These are phyloP conservation scores for Aethes cnicana DNA, from an alignment of 2,888 invertebrate genomes.

Conservation along the genomic window DNA sequence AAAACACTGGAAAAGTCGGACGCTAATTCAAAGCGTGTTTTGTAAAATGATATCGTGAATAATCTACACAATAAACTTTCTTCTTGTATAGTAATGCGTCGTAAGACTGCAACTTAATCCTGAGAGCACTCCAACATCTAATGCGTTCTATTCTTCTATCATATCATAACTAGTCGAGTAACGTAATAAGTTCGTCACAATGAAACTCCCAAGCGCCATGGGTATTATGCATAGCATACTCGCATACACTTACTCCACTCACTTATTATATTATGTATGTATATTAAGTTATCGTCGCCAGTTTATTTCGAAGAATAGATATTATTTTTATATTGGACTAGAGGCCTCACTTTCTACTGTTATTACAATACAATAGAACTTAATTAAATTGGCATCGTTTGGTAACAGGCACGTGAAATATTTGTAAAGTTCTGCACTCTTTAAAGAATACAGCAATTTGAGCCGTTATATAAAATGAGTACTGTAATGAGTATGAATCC, in stretches of 20 bases:
- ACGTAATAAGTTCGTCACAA: slow-evolving; percentile 46
- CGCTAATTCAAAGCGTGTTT: not conserved
- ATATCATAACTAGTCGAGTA: not conserved
- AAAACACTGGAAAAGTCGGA: too few species aligned
- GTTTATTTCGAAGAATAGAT: slow-evolving; percentile 65
- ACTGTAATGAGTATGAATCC: slow-evolving; percentile 13
- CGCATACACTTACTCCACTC: slow-evolving; percentile 9
- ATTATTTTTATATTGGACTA: slow-evolving; percentile 56
- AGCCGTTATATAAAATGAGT: slow-evolving; percentile 14
- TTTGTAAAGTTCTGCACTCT: too few species aligned
- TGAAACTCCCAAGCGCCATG: slow-evolving; percentile 62
- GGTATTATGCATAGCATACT: slow-evolving; percentile 57
- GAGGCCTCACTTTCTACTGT: slow-evolving; percentile 70
- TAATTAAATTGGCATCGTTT: slow-evolving; percentile 52
- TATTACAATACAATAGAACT: slow-evolving; percentile 49
- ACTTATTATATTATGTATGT: slow-evolving; percentile 24
- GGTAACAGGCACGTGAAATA: slow-evolving; percentile 22
- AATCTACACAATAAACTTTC: not conserved
- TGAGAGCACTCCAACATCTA: too few species aligned
- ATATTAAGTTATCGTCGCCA: slow-evolving; percentile 46
- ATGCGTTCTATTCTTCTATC: too few species aligned
- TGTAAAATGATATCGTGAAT: not conserved
- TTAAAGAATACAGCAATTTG: too few species aligned
- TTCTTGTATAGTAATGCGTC: not conserved
- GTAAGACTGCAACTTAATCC: too few species aligned